Base-by-base conservation (phyloP, 1,140 invertebrate species). In the Papilio machaon region DNA sequence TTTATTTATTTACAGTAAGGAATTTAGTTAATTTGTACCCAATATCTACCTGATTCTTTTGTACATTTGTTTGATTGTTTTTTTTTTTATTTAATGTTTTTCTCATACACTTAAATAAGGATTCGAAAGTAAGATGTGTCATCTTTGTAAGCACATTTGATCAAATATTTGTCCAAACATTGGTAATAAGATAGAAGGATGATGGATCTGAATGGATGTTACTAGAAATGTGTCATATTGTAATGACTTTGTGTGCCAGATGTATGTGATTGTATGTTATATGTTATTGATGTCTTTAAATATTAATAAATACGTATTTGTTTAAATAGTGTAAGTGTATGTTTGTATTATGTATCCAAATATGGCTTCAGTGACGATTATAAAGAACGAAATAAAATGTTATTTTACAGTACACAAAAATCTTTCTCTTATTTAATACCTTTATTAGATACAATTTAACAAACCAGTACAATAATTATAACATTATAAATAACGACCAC, bases 211-310 rank as follows among this genome's bases (percentile, higher is more conserved):
- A 46, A 46, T 79, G 81, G 46, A 79, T 70, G 8, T 80, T 82
- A 60, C 46, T 80, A 54, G 80, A 77, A 83, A 80, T 73, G 47
- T 86, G 81, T 86, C 82, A 84, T 87, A 82, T 30, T 30, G 84
- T 86, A 81, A 87, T 86, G 86, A 88, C 86, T 87, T 82, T 83
- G 91, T 90, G 91, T 92, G 92, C 91, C 92, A 94, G 91, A 91
- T 90, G 89, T 91, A 88, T 92, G 92, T 93, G 91, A 93, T 94
- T 91, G 88, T 89, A 92, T 83, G 85, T 89, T 89, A 88, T 85
- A 89, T 90, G 86, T 91, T 90, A 88, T 82, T 86, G 86, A 86
- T 91, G 85, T 86, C 85, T 88, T 88, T 87, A 87, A 82, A 73
- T 64, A 70, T 83, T 84, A 84, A 82, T 85, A 87, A 87, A 79